Conservation (phyloP, 2,888 invertebrate species). For the Stenotaenia linearis region DNA sequence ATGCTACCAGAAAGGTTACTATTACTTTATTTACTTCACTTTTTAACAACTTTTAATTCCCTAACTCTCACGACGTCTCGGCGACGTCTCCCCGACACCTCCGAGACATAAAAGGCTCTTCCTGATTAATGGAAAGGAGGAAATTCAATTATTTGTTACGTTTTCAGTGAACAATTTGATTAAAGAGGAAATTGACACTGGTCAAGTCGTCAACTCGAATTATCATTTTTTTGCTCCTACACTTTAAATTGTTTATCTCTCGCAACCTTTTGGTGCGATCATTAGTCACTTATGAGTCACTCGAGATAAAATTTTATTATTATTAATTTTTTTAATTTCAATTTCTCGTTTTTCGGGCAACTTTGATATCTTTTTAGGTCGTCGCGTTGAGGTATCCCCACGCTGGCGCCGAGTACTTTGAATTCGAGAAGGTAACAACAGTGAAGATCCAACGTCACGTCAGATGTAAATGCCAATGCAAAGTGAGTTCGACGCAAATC, state of each 20-base stretch:
- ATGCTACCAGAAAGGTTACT: conserved; percentile 35
- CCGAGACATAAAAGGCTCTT: too few species aligned
- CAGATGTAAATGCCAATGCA: conserved; percentile 37
- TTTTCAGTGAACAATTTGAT: too few species aligned
- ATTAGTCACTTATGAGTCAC: not conserved
- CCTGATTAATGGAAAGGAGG: too few species aligned
- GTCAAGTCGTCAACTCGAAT: not conserved
- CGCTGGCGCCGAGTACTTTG: conserved; percentile 36
- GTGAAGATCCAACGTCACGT: conserved; percentile 35
- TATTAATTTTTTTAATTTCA: too few species aligned
- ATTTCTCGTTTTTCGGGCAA: not conserved
- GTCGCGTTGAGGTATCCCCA: conserved; percentile 36
- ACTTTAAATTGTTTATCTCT: not conserved
- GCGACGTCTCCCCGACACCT: too few species aligned
- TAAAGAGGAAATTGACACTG: too few species aligned
- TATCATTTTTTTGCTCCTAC: not conserved
- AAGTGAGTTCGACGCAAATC: conserved; percentile 26
- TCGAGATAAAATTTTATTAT: not conserved
- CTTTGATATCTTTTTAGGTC: conserved; percentile 32
- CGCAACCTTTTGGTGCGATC: conserved; percentile 12
- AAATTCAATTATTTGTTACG: too few species aligned
- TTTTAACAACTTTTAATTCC: too few species aligned
- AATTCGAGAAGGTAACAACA: conserved; percentile 34
- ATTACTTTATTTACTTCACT: not conserved
- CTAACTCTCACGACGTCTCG: too few species aligned